These are phyloP conservation scores for Hydra vulgaris DNA, from an alignment of 30 jellyfish, hydroid and myxozoan genomes.

Conservation along the genomic window DNA sequence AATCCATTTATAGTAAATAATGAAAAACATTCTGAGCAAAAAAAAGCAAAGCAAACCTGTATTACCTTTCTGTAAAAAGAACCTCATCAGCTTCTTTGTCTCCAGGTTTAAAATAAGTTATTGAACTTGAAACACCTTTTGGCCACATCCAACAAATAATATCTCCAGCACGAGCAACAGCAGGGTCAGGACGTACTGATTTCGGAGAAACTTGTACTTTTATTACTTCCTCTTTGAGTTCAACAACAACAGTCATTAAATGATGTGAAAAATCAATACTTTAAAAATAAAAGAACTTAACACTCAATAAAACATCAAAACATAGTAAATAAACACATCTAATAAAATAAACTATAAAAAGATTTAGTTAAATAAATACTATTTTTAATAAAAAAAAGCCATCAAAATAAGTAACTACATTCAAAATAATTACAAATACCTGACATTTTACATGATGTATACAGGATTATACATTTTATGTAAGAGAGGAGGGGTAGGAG, in stretches of 20 bases:
- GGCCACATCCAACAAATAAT: slow-evolving; percentile 47
- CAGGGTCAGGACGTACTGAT: slow-evolving; percentile 37
- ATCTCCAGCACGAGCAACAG: slow-evolving; percentile 36
- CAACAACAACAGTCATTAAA: slow-evolving; percentile 28
- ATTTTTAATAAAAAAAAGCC: too few species aligned
- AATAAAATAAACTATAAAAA: too few species aligned
- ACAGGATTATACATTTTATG: too few species aligned
- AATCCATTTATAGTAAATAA: too few species aligned
- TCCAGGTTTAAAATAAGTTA: slow-evolving; percentile 4
- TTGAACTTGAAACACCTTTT: slow-evolving; percentile 18
- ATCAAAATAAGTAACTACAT: too few species aligned
- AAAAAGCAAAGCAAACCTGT: background rate
- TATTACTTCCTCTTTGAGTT: slow-evolving; percentile 27
- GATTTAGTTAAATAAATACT: too few species aligned
- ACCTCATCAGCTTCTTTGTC: slow-evolving; percentile 29
- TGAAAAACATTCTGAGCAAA: too few species aligned
- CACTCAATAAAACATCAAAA: too few species aligned
- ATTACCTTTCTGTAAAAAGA: slow-evolving; percentile 16
- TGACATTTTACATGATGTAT: too few species aligned
- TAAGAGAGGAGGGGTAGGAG: too few species aligned
- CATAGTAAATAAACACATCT: too few species aligned
- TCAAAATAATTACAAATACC: too few species aligned
- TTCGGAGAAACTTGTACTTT: slow-evolving; percentile 39
- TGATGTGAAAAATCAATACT: slow-evolving; percentile 10
- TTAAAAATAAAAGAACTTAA: background rate